phyloP scores from a whole-genome alignment of 2,113 vertebrate species.

The Oreochromis tanganicae region DNA sequence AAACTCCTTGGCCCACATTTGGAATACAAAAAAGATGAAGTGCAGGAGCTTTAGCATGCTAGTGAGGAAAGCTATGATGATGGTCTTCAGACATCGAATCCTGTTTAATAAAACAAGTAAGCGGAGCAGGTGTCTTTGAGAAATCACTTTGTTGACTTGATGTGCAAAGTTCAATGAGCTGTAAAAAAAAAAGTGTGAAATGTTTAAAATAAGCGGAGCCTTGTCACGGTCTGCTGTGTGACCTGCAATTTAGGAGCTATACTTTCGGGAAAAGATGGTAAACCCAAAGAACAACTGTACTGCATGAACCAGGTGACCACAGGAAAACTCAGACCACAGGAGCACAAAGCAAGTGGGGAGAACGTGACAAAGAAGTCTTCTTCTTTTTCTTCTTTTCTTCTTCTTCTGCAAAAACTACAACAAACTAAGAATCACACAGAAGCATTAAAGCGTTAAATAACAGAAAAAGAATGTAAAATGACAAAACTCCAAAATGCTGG shows the following conservation, averaged over 20 bases:
- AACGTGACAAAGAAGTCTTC: too few species aligned
- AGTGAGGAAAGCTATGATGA: too few species aligned
- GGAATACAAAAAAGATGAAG: too few species aligned
- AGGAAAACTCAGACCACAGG: background rate
- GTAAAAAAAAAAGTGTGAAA: background rate
- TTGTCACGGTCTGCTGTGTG: background rate
- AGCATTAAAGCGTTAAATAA: background rate
- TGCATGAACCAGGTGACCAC: background rate
- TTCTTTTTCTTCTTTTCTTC: background rate
- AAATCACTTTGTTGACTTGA: background rate
- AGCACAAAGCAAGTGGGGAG: background rate
- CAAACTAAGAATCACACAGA: background rate
- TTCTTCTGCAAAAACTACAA: background rate
- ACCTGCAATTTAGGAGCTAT: background rate
- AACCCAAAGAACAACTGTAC: background rate
- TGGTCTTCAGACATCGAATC: too few species aligned
- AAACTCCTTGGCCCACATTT: too few species aligned
- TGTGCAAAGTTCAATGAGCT: background rate
- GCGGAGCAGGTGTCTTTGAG: background rate
- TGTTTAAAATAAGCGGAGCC: background rate
- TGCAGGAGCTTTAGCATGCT: too few species aligned
- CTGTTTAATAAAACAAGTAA: too few species aligned
- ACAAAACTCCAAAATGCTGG: background rate
- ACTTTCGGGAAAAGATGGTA: background rate
- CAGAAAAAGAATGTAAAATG: background rate